These are phyloP conservation scores for Odontamblyopus rebecca DNA, from an alignment of 2,797 vertebrate genomes.

Conservation along the genomic window DNA sequence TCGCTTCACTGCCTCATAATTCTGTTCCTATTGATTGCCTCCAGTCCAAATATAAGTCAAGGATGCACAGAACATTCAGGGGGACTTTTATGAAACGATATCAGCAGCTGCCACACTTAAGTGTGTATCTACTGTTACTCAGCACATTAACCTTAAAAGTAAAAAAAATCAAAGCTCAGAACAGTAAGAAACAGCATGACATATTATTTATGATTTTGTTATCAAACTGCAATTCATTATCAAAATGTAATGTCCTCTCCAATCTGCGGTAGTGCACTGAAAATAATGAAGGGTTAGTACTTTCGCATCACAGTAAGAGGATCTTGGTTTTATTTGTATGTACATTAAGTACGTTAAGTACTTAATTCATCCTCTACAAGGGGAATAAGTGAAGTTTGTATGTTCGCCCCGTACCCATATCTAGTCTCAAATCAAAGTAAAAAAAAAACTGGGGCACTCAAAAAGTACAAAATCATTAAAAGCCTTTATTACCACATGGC, in stretches of 20 bases:
- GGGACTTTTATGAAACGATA: slow-evolving; percentile 59
- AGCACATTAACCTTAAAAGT: slow-evolving; percentile 12
- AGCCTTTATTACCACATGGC: too few relatives aligned
- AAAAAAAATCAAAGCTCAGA: slow-evolving; percentile 1
- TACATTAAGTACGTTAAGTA: too few relatives aligned
- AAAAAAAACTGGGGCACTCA: too few relatives aligned
- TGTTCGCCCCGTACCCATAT: too few relatives aligned
- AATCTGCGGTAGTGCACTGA: neutral
- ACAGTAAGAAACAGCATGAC: neutral
- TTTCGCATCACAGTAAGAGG: neutral
- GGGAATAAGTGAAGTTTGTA: too few relatives aligned
- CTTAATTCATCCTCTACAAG: too few relatives aligned
- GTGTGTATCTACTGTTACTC: slow-evolving; percentile 33
- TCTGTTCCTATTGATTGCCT: slow-evolving; percentile 80
- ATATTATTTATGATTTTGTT: neutral
- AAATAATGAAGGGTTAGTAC: neutral
- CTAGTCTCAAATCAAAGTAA: too few relatives aligned
- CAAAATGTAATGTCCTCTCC: neutral
- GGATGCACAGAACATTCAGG: slow-evolving; percentile 67
- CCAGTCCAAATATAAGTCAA: slow-evolving; percentile 75
- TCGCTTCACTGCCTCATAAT: slow-evolving; percentile 79
- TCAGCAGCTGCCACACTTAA: slow-evolving; percentile 41
- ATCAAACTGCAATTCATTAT: neutral
- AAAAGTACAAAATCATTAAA: too few relatives aligned
- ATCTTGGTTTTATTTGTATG: too few relatives aligned